These are phyloP conservation scores for Drymodes brunneopygia DNA, from an alignment of 2,113 vertebrate genomes.

Conservation along the genomic window DNA sequence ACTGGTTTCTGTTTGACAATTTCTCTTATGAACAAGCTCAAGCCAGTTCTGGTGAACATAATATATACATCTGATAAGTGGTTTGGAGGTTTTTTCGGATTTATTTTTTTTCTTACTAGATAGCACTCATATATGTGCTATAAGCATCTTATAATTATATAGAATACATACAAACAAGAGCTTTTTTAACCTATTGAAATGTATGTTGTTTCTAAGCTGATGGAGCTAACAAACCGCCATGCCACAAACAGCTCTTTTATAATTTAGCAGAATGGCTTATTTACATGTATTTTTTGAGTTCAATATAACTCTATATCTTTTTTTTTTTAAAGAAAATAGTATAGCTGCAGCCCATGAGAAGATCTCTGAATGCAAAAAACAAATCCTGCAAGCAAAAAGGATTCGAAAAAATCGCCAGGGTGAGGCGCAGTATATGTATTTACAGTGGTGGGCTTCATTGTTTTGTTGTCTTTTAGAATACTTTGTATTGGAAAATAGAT, in stretches of 20 bases:
- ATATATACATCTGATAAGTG: not conserved
- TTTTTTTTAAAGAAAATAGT: constrained; percentile 80
- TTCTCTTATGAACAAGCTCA: not conserved
- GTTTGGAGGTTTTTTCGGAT: not conserved
- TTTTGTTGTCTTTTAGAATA: not conserved
- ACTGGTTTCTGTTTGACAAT: not conserved
- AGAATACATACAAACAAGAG: not conserved
- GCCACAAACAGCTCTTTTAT: not conserved
- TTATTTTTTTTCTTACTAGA: not conserved
- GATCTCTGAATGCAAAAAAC: constrained; percentile 96
- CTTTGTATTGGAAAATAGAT: not conserved
- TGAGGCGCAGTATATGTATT: constrained; percentile 34
- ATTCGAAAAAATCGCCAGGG: constrained; percentile 98
- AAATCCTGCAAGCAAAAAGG: constrained; percentile 95
- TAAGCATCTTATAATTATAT: not conserved
- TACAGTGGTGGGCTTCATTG: not conserved
- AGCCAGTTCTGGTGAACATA: not conserved
- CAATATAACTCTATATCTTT: not conserved
- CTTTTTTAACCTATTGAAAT: not conserved
- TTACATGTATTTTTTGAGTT: not conserved
- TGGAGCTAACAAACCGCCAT: not conserved
- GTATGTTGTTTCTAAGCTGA: not conserved
- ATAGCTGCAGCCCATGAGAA: constrained; percentile 95
- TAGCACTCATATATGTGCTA: not conserved
- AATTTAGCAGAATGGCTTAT: not conserved